A percentile compares a stretch with the other conserved stretches of the same genome.
Evolutionary conservation across 2,888 invertebrate species (phyloP).

Genomic region (Drosophila affinis): DNA sequence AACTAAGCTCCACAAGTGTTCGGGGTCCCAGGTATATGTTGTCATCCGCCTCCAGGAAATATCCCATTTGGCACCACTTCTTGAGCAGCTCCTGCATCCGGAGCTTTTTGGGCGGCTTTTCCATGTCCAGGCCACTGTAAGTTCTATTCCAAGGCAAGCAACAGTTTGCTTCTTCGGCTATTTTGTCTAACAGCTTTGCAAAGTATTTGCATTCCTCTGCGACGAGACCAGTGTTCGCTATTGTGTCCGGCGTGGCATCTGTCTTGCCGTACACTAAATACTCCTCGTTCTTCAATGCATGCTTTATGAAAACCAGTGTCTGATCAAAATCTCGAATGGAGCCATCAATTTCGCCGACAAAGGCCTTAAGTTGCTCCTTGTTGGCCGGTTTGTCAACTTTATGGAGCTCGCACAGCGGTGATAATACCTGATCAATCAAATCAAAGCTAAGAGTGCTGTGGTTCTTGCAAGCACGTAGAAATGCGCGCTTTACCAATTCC

Average conservation of each 20-base stretch:
- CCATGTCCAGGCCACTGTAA: conserved; percentile 30
- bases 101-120: conserved; percentile 38
- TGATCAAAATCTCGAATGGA: conserved; percentile 50
- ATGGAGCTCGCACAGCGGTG: conserved; percentile 53
- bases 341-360: conserved; percentile 48
- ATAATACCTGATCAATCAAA: conserved; percentile 51
- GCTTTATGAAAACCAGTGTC: conserved; percentile 48
- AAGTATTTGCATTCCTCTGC: conserved; percentile 63
- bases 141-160: conserved; percentile 59
- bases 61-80: conserved; percentile 61
- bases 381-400: conserved; percentile 45
- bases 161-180: conserved; percentile 44
- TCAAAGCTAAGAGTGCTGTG: conserved; percentile 55
- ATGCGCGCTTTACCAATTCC: conserved; percentile 56
- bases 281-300: conserved; percentile 53
- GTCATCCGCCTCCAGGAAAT: conserved; percentile 50
- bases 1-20: conserved; percentile 59
- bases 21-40: conserved; percentile 61
- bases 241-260: conserved; percentile 56
- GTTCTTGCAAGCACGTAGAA: conserved; percentile 63
- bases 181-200: conserved; percentile 51
- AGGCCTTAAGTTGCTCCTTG: conserved; percentile 37
- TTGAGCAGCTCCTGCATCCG: conserved; percentile 59
- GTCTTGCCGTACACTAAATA: conserved; percentile 62
- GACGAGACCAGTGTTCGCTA: conserved; percentile 48